Conservation (phyloP, 1,140 invertebrate species). For the Temnothorax longispinosus region DNA sequence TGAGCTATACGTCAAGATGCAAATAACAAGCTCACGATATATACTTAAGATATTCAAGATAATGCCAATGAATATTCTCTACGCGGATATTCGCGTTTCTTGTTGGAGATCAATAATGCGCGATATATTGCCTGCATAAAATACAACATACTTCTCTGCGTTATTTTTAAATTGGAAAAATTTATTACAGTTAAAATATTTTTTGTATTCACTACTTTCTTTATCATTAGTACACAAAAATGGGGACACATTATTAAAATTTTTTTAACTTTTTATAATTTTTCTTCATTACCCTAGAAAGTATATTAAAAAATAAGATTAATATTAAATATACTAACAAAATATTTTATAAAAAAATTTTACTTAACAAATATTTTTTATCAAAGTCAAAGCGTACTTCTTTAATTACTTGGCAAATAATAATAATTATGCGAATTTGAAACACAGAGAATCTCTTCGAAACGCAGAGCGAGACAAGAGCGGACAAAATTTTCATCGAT, state of each 20-base stretch:
- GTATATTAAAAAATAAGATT: not conserved
- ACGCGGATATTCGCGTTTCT: constrained; percentile 6
- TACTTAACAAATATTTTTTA: not conserved
- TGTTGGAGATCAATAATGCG: constrained; percentile 21
- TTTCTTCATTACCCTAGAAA: not conserved
- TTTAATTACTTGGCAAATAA: not conserved
- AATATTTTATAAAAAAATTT: constrained; percentile 5
- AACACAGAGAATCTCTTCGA: not conserved
- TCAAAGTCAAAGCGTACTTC: not conserved
- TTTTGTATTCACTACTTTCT: not conserved
- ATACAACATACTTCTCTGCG: not conserved
- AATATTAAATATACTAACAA: not conserved
- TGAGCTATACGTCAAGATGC: constrained; percentile 38
- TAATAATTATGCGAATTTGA: not conserved
- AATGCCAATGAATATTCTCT: constrained; percentile 45
- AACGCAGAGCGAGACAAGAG: not conserved
- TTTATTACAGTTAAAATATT: not conserved
- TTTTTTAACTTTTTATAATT: not conserved
- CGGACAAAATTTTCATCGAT: not conserved
- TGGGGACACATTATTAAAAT: not conserved
- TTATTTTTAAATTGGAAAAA: constrained; percentile 6
- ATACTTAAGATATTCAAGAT: constrained; percentile 37
- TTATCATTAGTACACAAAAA: not conserved
- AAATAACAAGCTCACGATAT: constrained; percentile 36
- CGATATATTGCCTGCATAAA: constrained; percentile 19